phyloP scores from a whole-genome alignment of 2,888 invertebrate genomes.

The Caenorhabditis sulstoni region DNA sequence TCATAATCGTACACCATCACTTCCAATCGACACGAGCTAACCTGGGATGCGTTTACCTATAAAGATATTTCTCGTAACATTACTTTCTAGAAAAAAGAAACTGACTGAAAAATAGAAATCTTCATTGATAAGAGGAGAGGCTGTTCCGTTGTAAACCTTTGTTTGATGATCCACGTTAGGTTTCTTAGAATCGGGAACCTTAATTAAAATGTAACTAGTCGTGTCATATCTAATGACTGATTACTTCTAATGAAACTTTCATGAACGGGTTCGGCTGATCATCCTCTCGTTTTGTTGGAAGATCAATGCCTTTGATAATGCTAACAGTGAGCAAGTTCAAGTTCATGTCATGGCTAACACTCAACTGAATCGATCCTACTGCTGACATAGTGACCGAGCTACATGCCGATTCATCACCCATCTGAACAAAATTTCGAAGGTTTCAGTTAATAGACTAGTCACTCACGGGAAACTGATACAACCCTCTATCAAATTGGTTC shows the following conservation, averaged over 20 bases:
- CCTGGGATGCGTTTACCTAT: conserved; percentile 67
- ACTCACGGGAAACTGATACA: conserved; percentile 75
- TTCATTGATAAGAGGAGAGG: conserved; percentile 76
- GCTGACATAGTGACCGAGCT: conserved; percentile 66
- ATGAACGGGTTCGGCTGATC: conserved; percentile 54
- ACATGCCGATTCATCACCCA: conserved; percentile 66
- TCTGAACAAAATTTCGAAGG: conserved; percentile 26
- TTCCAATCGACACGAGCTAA: conserved; percentile 75
- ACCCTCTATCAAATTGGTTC: conserved; percentile 76
- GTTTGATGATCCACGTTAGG: conserved; percentile 76
- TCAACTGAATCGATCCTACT: conserved; percentile 85
- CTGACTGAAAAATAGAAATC: conserved; percentile 79
- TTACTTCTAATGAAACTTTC: conserved; percentile 57
- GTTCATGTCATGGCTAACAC: conserved; percentile 85
- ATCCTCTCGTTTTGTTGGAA: conserved; percentile 76
- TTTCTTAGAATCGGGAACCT: conserved; percentile 60
- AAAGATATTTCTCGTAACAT: conserved; percentile 23
- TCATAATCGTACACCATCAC: conserved; percentile 79
- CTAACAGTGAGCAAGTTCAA: conserved; percentile 85
- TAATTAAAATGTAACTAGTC: background rate
- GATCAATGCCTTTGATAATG: conserved; percentile 85
- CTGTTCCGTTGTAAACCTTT: conserved; percentile 70
- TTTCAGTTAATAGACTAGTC: too few species aligned
- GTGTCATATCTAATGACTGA: background rate
- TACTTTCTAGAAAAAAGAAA: too few species aligned